phyloP scores from a whole-genome alignment of 2,797 vertebrate species.

The Semotilus atromaculatus region DNA sequence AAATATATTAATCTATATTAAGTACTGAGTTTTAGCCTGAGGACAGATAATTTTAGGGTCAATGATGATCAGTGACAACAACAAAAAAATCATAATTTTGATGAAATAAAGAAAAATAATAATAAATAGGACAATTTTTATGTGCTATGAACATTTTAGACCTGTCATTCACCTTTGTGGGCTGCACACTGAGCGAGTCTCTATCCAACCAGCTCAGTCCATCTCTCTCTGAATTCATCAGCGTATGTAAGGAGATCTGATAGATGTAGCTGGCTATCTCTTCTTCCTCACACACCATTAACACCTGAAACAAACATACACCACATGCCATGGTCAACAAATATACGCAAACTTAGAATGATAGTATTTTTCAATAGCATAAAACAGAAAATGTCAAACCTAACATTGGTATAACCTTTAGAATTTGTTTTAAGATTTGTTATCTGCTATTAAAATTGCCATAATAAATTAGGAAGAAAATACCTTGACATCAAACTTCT shows the following conservation, averaged over 20 bases:
- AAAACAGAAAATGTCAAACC: neutral
- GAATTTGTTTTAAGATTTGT: neutral
- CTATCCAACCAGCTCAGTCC: slow-evolving; percentile 83
- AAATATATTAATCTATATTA: neutral
- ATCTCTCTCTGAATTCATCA: slow-evolving; percentile 79
- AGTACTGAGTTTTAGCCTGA: neutral
- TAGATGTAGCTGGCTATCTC: slow-evolving; percentile 83
- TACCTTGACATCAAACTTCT: slow-evolving; percentile 92
- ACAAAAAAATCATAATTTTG: neutral
- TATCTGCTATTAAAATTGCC: neutral
- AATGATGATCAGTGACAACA: neutral
- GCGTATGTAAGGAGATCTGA: slow-evolving; percentile 83
- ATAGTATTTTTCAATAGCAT: neutral
- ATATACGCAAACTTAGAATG: neutral
- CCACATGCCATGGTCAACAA: neutral
- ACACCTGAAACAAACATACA: slow-evolving; percentile 75
- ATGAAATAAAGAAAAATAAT: neutral
- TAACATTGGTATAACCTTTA: neutral
- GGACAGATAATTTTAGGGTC: neutral
- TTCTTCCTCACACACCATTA: slow-evolving; percentile 79
- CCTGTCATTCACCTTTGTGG: slow-evolving; percentile 80
- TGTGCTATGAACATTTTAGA: neutral
- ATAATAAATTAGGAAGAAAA: neutral
- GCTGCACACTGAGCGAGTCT: slow-evolving; percentile 85
- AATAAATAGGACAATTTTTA: neutral